phyloP scores from a whole-genome alignment of 2,113 vertebrate genomes.

The Heterocephalus glaber region DNA sequence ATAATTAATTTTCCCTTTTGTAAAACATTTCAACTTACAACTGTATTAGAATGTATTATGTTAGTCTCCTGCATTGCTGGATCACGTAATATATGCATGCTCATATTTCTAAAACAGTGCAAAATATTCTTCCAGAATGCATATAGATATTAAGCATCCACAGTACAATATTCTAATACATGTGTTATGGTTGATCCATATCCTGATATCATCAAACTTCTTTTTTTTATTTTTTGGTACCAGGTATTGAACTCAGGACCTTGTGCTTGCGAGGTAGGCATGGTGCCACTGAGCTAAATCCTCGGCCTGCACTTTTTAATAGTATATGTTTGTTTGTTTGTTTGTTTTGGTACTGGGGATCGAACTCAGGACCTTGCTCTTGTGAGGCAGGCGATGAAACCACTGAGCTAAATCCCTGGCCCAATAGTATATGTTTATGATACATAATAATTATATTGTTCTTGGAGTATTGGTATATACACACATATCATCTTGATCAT shows the following conservation, averaged over 20 bases:
- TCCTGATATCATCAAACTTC: not conserved
- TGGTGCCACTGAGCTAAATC: too few relatives aligned
- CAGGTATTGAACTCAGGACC: too few relatives aligned
- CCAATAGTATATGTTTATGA: too few relatives aligned
- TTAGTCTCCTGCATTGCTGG: not conserved
- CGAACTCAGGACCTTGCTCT: too few relatives aligned
- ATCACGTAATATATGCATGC: not conserved
- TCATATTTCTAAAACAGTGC: not conserved
- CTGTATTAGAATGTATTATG: not conserved
- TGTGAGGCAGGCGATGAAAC: too few relatives aligned
- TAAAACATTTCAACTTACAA: not conserved
- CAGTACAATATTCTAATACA: not conserved
- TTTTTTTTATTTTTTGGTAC: too few relatives aligned
- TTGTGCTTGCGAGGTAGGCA: too few relatives aligned
- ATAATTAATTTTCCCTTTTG: slow-evolving; percentile 9
- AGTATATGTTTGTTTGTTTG: too few relatives aligned
- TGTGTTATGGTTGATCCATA: not conserved
- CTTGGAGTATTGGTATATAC: not conserved
- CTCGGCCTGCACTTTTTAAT: slow-evolving; percentile 4
- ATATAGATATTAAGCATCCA: not conserved
- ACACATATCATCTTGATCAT: not conserved
- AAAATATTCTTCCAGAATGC: not conserved
- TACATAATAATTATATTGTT: not conserved
- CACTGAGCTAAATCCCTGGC: too few relatives aligned
- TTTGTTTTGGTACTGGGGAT: too few relatives aligned